Base-by-base conservation (phyloP, 1,140 invertebrate species). In the Drosophila albomicans region DNA sequence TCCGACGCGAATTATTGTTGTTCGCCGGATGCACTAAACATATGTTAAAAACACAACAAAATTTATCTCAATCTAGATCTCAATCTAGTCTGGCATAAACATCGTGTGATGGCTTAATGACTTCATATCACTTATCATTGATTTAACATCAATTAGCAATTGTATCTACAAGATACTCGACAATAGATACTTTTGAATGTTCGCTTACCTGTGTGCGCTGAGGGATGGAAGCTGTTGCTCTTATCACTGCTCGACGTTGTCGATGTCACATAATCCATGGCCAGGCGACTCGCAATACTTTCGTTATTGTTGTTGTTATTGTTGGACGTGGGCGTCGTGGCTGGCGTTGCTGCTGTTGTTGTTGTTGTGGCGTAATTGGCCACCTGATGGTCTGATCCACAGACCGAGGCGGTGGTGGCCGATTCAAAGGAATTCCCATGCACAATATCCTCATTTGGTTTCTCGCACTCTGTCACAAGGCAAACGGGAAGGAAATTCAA, bases 381-480 rank as follows among this genome's bases (percentile, higher is more conserved):
- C 79, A 96, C 94, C 86, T 92, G 91, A 68, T 91, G 91, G 91
- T 97, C 96, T 72, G 96, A 96, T 81, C 96, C 96, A 92, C 96
- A 96, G 80, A 96, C 76, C 72, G 91, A 92, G 59, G 75, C 77
- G 25, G 79, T 88, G 56, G 75, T 89, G 28, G 81, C 95, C 71
- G 95, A 95, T 81, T 97, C 96, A 93, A 96, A 97, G 81, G 96
- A 94, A 92, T 94, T 95, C 59, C 93, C 92, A 41, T 82, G 85
- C 46, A 90, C 82, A 88, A 95, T 94, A 85, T 95, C 95, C 91
- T 95, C 95, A 90, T 95, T 92, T 45, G 95, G 94, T 67, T 92
- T 92, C 57, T 92, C 91, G 75, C 91, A 92, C 86, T 92, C 91
- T 92, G n/a, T 5, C 5, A 8, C 25, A 62, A 20, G 13, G 10